Conservation (phyloP, 2,888 invertebrate species). For the Silvanus unidentatus region DNA sequence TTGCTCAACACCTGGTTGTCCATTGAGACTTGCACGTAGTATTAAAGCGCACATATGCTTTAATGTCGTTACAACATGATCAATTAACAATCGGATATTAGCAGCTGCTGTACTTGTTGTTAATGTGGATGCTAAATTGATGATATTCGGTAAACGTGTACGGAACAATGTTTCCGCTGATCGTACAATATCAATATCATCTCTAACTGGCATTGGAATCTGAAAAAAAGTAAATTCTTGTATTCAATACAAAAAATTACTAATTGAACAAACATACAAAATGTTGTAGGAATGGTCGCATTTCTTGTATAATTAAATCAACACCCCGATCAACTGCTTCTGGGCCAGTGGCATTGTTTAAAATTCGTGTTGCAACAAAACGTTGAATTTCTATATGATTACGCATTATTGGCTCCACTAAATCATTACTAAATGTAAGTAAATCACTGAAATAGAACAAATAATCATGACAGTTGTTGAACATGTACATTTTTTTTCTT, state of each 20-base stretch:
- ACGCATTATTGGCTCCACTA: constrained; percentile 44
- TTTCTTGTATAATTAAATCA: constrained; percentile 44
- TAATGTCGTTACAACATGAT: constrained; percentile 30
- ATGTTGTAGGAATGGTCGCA: constrained; percentile 44
- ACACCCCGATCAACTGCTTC: constrained; percentile 45
- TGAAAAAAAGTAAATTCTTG: constrained; percentile 22
- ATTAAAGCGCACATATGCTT: constrained; percentile 38
- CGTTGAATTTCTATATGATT: constrained; percentile 46
- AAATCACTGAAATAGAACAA: constrained; percentile 38
- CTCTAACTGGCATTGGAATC: constrained; percentile 33
- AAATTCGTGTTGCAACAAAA: constrained; percentile 46
- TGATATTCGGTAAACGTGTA: constrained; percentile 37
- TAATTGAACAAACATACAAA: constrained; percentile 43
- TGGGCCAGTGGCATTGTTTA: constrained; percentile 43
- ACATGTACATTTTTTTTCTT: too few relatives aligned
- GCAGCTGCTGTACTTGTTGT: too few relatives aligned
- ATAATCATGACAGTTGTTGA: constrained; percentile 7
- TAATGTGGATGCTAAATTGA: constrained; percentile 29
- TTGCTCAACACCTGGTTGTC: constrained; percentile 43
- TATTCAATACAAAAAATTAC: neutral
- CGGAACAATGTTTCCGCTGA: constrained; percentile 38
- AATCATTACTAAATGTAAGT: constrained; percentile 39
- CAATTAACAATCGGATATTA: constrained; percentile 31
- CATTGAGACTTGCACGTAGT: constrained; percentile 38
- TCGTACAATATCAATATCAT: constrained; percentile 41